Conservation (phyloP, 2,797 vertebrate species). For the Heterohyrax brucei region DNA sequence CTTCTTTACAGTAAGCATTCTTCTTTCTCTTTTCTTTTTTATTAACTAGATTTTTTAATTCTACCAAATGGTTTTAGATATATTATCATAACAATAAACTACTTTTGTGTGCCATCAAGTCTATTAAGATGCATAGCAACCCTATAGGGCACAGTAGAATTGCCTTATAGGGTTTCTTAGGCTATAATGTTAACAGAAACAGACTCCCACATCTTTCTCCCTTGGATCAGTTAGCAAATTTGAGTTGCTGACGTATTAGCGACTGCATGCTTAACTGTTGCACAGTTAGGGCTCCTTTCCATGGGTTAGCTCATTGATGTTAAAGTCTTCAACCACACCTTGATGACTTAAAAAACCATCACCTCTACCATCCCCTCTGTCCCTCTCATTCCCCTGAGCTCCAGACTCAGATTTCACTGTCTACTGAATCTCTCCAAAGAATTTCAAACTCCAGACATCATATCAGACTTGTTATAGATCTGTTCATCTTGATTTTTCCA, state of each 20-base stretch:
- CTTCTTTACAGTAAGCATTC: neutral
- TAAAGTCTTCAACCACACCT: neutral
- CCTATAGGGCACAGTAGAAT: neutral
- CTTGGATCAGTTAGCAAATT: neutral
- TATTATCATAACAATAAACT: neutral
- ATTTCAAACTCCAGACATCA: neutral
- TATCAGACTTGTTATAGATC: neutral
- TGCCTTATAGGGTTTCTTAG: neutral
- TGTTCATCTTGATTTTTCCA: neutral
- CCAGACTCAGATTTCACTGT: neutral
- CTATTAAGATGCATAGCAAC: neutral
- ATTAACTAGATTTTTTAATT: neutral
- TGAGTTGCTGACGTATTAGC: neutral
- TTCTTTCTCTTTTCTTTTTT: slow-evolving; percentile 2
- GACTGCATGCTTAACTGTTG: neutral
- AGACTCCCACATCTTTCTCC: neutral
- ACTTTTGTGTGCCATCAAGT: neutral
- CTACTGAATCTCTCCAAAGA: neutral
- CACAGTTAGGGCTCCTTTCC: neutral
- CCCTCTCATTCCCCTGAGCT: neutral
- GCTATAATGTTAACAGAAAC: neutral
- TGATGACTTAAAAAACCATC: neutral
- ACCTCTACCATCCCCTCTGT: neutral
- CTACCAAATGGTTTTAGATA: slow-evolving; percentile 7
- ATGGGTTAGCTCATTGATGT: neutral